Evolutionary conservation across 2,888 invertebrate species (phyloP).

Genomic region (Spodoptera exigua): DNA sequence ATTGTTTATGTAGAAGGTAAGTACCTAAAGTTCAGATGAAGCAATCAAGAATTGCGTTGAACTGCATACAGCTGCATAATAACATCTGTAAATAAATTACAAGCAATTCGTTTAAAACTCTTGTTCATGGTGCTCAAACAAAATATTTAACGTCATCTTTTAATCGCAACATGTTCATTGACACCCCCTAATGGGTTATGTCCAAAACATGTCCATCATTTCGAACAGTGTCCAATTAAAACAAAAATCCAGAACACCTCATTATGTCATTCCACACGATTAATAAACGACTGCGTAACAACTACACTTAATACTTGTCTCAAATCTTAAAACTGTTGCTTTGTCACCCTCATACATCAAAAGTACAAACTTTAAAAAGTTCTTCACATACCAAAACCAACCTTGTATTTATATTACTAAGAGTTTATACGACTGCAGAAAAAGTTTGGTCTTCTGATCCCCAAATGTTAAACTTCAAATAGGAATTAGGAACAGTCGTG

Average conservation of each 20-base stretch:
- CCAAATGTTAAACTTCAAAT: constrained; percentile 79
- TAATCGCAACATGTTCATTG: constrained; percentile 36
- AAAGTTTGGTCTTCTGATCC: constrained; percentile 49
- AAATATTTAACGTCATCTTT: constrained; percentile 1
- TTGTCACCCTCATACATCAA: constrained; percentile 72
- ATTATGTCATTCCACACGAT: constrained; percentile 83
- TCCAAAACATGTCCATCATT: constrained; percentile 55
- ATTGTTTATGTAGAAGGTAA: neutral
- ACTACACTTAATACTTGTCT: constrained; percentile 80
- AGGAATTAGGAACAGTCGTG: constrained; percentile 76
- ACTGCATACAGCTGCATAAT: constrained; percentile 1
- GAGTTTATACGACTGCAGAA: constrained; percentile 11
- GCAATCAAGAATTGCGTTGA: neutral
- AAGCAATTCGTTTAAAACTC: constrained; percentile 8
- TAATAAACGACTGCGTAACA: constrained; percentile 71
- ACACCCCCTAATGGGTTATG: constrained; percentile 41
- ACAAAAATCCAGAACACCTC: constrained; percentile 70
- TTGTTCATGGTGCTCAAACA: constrained; percentile 10
- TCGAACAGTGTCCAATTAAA: constrained; percentile 70
- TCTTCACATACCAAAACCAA: constrained; percentile 27
- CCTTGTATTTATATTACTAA: constrained; percentile 12
- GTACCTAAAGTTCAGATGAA: constrained; percentile 7
- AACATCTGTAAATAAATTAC: constrained; percentile 15
- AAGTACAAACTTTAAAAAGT: constrained; percentile 36
- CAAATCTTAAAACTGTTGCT: constrained; percentile 75